A percentile compares a stretch with the other conserved stretches of the same genome.
phyloP scores from a whole-genome alignment of 2,888 invertebrate genomes.

The Elysia crispata region DNA sequence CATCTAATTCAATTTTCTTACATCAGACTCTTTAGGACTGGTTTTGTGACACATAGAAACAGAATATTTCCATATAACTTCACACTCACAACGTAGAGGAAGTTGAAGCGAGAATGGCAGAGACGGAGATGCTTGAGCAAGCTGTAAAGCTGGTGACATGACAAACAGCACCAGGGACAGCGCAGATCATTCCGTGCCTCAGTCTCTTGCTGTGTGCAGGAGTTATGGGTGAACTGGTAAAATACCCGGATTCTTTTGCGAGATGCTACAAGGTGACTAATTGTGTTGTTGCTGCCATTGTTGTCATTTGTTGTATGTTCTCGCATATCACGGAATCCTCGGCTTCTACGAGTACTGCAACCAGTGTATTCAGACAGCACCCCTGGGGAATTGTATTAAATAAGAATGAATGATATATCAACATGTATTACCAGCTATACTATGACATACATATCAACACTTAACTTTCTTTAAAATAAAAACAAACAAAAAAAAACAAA shows the following conservation, averaged over 20 bases:
- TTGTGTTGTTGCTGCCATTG: too few species aligned
- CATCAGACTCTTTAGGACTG: too few species aligned
- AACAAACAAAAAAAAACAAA: too few species aligned
- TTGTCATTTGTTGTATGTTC: too few species aligned
- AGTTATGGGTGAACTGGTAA: slow-evolving; percentile 97
- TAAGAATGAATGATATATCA: too few species aligned
- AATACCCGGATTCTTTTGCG: slow-evolving; percentile 84
- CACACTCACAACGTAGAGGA: slow-evolving; percentile 89
- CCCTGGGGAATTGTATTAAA: slow-evolving; percentile 28
- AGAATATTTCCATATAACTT: too few species aligned
- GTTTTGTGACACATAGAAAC: too few species aligned
- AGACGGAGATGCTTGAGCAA: slow-evolving; percentile 94
- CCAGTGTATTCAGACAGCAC: slow-evolving; percentile 42
- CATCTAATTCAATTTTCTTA: too few species aligned
- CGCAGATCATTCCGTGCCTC: slow-evolving; percentile 94
- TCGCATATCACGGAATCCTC: too few species aligned
- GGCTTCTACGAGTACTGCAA: slow-evolving; percentile 39
- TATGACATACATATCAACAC: too few species aligned
- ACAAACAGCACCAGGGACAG: slow-evolving; percentile 97
- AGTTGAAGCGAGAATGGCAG: slow-evolving; percentile 94
- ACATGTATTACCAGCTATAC: too few species aligned
- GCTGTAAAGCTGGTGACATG: slow-evolving; percentile 91
- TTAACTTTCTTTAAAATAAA: too few species aligned
- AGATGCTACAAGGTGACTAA: slow-evolving; percentile 58
- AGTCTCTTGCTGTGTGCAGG: slow-evolving; percentile 95